These are phyloP conservation scores for Apis laboriosa DNA, from an alignment of 1,140 invertebrate species.

Conservation along the genomic window DNA sequence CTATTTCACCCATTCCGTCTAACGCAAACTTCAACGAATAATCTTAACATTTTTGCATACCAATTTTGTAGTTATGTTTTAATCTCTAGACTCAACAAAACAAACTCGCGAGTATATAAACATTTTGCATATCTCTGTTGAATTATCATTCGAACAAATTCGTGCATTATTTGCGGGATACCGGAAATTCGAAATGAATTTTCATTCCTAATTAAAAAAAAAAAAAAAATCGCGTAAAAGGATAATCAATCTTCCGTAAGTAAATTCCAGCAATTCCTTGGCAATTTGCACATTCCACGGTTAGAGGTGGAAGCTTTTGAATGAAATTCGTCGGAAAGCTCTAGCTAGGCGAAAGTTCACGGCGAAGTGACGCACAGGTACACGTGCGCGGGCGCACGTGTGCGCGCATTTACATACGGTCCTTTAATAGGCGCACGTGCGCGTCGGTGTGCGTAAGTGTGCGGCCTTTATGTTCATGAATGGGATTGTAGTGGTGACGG, in stretches of 20 bases:
- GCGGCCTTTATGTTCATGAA: conserved; percentile 55
- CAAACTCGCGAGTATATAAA: no score
- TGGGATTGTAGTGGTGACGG: conserved; percentile 60
- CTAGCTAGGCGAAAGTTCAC: background rate
- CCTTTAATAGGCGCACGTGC: conserved; percentile 46
- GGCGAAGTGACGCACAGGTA: conserved; percentile 6
- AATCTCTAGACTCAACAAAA: no score
- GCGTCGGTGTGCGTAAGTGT: conserved; percentile 34
- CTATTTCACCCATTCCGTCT: no score
- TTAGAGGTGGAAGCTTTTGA: background rate
- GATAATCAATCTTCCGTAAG: background rate
- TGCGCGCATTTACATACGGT: conserved; percentile 48
- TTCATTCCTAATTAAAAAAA: no score
- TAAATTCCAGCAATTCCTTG: no score
- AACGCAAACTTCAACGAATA: no score
- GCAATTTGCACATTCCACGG: background rate
- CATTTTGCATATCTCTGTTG: no score
- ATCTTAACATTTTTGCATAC: no score
- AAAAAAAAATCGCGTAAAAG: background rate
- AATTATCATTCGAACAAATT: no score
- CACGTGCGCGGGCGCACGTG: conserved; percentile 37
- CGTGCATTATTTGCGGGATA: no score
- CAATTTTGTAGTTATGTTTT: no score
- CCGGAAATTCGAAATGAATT: no score
- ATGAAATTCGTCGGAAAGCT: background rate